These are phyloP conservation scores for Sialia sialis DNA, from an alignment of 2,113 vertebrate genomes.

Conservation along the genomic window DNA sequence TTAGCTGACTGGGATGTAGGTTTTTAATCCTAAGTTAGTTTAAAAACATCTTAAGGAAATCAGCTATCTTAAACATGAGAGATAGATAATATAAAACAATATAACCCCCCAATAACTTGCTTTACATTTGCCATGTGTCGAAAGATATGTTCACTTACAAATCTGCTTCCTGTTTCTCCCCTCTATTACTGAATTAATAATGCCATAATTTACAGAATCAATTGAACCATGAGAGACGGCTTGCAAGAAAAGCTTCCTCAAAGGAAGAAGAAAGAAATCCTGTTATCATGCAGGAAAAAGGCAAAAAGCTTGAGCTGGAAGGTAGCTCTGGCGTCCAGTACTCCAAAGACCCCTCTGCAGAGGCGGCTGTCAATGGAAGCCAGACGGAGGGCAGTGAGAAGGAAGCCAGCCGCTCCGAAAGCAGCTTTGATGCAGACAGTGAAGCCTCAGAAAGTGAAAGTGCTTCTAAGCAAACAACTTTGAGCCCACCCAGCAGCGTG, in stretches of 20 bases:
- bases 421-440: conserved; percentile 92
- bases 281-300: conserved; percentile 54
- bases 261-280: conserved; percentile 55
- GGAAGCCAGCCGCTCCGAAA: conserved; percentile 82
- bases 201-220: conserved; percentile 66
- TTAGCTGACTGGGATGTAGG: not conserved
- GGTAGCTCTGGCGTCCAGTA: not conserved
- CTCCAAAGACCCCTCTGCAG: not conserved
- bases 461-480: conserved; percentile 17
- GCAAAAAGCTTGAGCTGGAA: conserved; percentile 9
- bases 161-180: not conserved
- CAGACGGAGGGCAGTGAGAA: conserved; percentile 88
- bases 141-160: not conserved
- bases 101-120: not conserved
- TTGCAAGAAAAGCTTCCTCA: conserved; percentile 57
- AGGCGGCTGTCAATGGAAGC: conserved; percentile 69
- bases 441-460: conserved; percentile 92
- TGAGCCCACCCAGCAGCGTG: not conserved
- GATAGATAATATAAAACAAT: not conserved
- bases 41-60: not conserved
- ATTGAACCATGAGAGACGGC: conserved; percentile 71
- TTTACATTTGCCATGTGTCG: not conserved
- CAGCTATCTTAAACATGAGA: not conserved
- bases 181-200: not conserved
- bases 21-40: conserved; percentile 19